Percentiles rank a stretch among this genome's conserved stretches.
phyloP scores from a whole-genome alignment of 2,113 vertebrate species.

The Nothocercus julius region DNA sequence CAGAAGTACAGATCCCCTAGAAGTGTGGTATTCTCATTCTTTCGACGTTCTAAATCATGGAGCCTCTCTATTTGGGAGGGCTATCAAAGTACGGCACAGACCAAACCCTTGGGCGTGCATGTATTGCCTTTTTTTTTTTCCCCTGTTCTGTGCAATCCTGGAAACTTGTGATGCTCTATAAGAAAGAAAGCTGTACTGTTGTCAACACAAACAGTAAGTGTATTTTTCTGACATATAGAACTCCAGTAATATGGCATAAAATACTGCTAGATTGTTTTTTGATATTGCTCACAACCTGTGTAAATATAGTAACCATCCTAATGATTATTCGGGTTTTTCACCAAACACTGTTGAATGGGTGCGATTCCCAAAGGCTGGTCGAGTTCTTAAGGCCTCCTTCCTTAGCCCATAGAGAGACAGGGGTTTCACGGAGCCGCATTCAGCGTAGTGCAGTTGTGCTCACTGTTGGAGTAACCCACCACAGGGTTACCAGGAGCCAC shows the following conservation, averaged over 20 bases:
- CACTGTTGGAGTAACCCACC: background rate
- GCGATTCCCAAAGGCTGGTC: background rate
- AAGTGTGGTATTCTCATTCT: background rate
- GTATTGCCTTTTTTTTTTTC: constrained; percentile 21
- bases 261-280: background rate
- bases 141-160: background rate
- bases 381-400: background rate
- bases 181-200: constrained; percentile 36
- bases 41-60: background rate
- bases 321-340: background rate
- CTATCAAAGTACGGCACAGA: background rate
- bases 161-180: background rate
- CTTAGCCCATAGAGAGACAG: background rate
- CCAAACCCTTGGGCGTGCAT: background rate
- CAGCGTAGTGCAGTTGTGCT: background rate
- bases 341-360: background rate
- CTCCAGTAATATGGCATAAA: constrained; percentile 42
- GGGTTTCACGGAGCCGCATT: background rate
- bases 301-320: background rate
- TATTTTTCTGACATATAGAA: background rate
- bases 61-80: constrained; percentile 36
- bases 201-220: background rate
- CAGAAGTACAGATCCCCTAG: background rate
- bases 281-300: background rate
- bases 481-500: too few relatives aligned